Evolutionary conservation across 2,113 vertebrate species (phyloP), one percentile per base, ranked within the genome.

Genomic region (Sakesphorus luctuosus): DNA sequence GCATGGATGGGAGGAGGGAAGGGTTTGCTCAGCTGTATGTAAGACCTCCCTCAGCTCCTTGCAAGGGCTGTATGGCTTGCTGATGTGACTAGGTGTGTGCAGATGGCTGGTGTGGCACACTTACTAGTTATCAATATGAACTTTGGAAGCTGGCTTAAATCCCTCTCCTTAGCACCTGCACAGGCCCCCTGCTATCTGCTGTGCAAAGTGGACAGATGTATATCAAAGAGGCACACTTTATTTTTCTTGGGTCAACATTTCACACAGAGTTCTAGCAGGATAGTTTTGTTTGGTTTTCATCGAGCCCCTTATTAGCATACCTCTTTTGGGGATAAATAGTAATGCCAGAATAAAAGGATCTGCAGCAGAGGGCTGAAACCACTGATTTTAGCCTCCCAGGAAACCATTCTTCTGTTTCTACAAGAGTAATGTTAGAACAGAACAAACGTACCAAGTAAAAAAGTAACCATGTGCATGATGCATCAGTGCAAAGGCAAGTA

Each of bases 181-280:
- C 66, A 69, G 92, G 76, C 58, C 88, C 82, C 83, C 76, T 46
- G 79, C 72, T 97, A 90, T 92, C 90, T 67, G 63, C 90, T 74
- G 28, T 84, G 90, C 71, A 49, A 77, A 84, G 82, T 77, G 76
- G 94, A 68, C 93, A 92, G 76, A 78, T 85, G 79, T 52, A 8
- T 74, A 43, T 61, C 11, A 3, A 86, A 67, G 79, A 92, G 53
- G 35, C n/a, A 81, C 11, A 1, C 78, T 94, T 74, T 79, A 89
- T 96, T 91, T 94, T 94, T 80, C 92, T 44, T 96, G 65, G 68
- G 93, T 96, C 92, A 96, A 78, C 80, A 96, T 94, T 95, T 84
- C 72, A 49, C 21, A 2, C 17, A 38, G 72, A 84, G 33, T 72
- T 93, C 29, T 76, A 59, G 69, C 46, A 88, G 63, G 38, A 38